Evolutionary conservation across 1,140 invertebrate genomes (phyloP).

Genomic region (Apis cerana): DNA sequence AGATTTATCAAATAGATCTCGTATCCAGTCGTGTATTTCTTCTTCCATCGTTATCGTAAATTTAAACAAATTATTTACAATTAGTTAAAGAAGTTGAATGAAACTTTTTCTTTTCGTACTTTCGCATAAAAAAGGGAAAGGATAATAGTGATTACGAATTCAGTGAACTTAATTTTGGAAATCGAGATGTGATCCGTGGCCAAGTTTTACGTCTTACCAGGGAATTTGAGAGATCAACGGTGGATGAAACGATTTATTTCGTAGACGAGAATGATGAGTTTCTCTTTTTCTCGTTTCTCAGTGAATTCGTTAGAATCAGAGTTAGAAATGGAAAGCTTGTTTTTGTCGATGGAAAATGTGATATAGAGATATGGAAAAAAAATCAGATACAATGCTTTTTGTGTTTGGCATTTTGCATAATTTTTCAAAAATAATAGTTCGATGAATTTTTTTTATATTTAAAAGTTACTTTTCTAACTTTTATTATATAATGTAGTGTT

Average conservation of each 20-base stretch:
- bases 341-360: too few relatives aligned
- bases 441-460: too few relatives aligned
- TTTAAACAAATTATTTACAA: constrained; percentile 20
- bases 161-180: constrained; percentile 2
- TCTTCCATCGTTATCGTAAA: background rate
- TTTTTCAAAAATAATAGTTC: too few relatives aligned
- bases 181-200: background rate
- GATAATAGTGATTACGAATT: background rate
- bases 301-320: background rate
- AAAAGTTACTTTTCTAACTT: too few relatives aligned
- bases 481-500: too few relatives aligned
- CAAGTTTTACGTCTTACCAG: background rate
- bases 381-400: too few relatives aligned
- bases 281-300: background rate
- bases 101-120: background rate
- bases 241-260: background rate
- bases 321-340: too few relatives aligned
- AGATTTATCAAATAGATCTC: constrained; percentile 18
- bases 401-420: too few relatives aligned
- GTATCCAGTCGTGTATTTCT: background rate
- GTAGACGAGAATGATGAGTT: background rate
- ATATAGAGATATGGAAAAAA: too few relatives aligned
- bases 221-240: background rate
- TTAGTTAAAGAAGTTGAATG: too few relatives aligned
- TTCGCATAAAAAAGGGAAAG: too few relatives aligned